Percentiles rank a stretch among this genome's conserved stretches.
Evolutionary conservation across 2,113 vertebrate genomes (phyloP).

Genomic region (Protobothrops flavoviridis): DNA sequence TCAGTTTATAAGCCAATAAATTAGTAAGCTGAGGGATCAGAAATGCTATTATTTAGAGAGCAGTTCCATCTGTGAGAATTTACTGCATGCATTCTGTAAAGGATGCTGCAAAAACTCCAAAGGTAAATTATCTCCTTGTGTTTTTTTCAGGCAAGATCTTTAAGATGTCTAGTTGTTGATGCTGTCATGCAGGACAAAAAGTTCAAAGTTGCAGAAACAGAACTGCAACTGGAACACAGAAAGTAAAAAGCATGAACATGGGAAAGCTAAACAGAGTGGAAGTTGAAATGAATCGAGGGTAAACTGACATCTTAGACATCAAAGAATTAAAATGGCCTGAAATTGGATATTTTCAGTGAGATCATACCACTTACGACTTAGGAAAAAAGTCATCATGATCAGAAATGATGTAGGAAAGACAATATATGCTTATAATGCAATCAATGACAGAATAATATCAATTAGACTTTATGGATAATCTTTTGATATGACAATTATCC

Average conservation of each 20-base stretch:
- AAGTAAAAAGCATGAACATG: not conserved
- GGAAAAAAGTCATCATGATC: not conserved
- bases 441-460: not conserved
- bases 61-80: not conserved
- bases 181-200: not conserved
- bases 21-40: not conserved
- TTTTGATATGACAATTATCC: not conserved
- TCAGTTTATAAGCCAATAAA: not conserved
- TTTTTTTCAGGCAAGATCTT: not conserved
- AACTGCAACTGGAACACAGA: not conserved
- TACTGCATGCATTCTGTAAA: not conserved
- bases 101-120: not conserved
- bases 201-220: not conserved
- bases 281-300: not conserved
- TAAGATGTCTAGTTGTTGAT: not conserved
- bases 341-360: not conserved
- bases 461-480: not conserved
- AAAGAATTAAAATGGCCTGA: not conserved
- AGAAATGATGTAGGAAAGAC: too few relatives aligned
- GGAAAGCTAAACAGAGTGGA: not conserved
- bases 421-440: not conserved
- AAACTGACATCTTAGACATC: not conserved
- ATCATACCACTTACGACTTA: not conserved
- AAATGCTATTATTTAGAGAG: not conserved
- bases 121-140: not conserved